Base-by-base conservation (phyloP, 2,113 vertebrate genomes). In the Leuciscus idus region DNA sequence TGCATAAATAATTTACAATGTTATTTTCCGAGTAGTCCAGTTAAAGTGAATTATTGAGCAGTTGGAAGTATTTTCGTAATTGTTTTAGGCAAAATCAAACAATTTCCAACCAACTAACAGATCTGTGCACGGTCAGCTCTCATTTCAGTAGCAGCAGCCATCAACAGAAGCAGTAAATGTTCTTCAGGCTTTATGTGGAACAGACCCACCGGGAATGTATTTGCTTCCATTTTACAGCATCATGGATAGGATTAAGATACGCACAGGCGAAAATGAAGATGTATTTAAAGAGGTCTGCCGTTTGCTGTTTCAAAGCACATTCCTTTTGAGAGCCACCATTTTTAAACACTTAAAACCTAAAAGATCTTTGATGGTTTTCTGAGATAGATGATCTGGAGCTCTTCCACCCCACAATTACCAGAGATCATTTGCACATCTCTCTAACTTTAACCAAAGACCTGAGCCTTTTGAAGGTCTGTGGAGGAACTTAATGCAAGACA, bases 401-500 rank as follows among this genome's bases (percentile, higher is more conserved):
- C 89, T 87, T 93, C 87, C 92, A 90, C 89, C 86, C 61, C 81
- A 86, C 87, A 83, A 89, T 85, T 85, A 89, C 89, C 88, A 89
- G 87, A 91, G 93, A 93, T 93, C 90, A 90, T 90, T 85, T 79
- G 83, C 83, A 86, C 88, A 87, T 87, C 85, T 52, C 91, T 91
- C 83, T 62, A 87, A 90, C 85, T 89, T 85, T 19, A 90, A 91
- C 89, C 91, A 87, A 77, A 92, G 87, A 93, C 88, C 88, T 84
- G 86, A 84, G 50, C 74, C 62, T 89, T 91, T 89, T 83, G 81
- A 75, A 89, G 91, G 90, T 93, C 81, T 92, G 93, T 92, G 76
- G 92, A 91, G 92, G 92, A 89, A 90, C 89, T 87, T 94, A 92
- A 94, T 93, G 88, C 88, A 82, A 81, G 86, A 85, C 92, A 93